These are phyloP conservation scores for Augochlora pura DNA, from an alignment of 1,140 invertebrate species.

Conservation along the genomic window DNA sequence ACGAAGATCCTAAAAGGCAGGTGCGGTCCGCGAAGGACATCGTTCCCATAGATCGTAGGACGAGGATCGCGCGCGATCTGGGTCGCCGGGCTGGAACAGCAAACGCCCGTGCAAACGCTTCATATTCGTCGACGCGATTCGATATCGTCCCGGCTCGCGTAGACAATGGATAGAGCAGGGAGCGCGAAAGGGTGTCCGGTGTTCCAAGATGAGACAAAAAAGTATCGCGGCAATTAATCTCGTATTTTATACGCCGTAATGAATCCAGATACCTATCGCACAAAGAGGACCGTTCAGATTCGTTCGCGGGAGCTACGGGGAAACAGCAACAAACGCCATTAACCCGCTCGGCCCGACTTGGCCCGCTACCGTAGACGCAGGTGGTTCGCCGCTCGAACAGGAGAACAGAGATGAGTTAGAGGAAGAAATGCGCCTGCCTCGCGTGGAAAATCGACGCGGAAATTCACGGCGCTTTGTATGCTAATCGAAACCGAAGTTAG, in stretches of 20 bases:
- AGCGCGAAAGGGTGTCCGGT: constrained; percentile 32
- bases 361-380: neutral
- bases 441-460: neutral
- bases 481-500: too few species aligned
- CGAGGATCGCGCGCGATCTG: constrained; percentile 18
- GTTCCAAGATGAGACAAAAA: constrained; percentile 44
- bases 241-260: constrained; percentile 69
- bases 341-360: neutral
- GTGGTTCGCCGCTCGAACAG: neutral
- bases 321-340: constrained; percentile 24
- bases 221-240: constrained; percentile 72
- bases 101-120: neutral
- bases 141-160: constrained; percentile 28
- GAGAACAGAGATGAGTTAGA: neutral
- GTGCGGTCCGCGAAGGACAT: constrained; percentile 48
- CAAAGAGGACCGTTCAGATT: constrained; percentile 46
- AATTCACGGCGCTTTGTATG: neutral
- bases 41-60: constrained; percentile 29
- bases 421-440: neutral
- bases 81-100: constrained; percentile 43
- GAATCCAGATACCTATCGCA: constrained; percentile 59
- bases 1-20: constrained; percentile 58
- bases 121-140: constrained; percentile 30
- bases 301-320: constrained; percentile 15
- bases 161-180: constrained; percentile 46